Evolutionary conservation across 2,888 invertebrate species (phyloP), one percentile per base, ranked within the genome.

Genomic region (Hoplodrina blanda): DNA sequence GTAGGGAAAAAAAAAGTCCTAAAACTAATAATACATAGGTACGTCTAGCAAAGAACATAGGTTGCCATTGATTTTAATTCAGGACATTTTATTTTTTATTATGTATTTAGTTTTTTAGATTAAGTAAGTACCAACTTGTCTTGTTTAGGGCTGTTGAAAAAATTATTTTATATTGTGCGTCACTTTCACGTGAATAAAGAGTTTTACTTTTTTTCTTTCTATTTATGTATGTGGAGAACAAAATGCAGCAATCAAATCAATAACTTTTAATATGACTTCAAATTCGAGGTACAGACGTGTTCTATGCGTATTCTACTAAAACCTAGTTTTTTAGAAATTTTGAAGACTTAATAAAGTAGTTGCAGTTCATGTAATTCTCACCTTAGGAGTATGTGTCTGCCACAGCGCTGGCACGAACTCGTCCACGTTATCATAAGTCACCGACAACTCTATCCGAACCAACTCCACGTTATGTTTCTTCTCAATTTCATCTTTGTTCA

Each of bases 401-500:
- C 98, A 98, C 41, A 98, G 89, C 25, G 96, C 90, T 0, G 97
- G 97, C 50, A 98, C 94, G 62, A 96, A 94, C 66, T 96, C 93
- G 67, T 97, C 96, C 0, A 98, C 98, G 80, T 96, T 94, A 33
- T 97, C 94, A 90, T 98, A 98, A 4, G 96, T 96, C n/a, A 98
- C 98, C 1, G 97, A 97, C 73, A 98, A 94, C 92, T 97, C 96
- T 80, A 97, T 89, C 67, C 94, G 93, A 8, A 97, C 90, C n/a
- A 89, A 74, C 53, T 90, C 90, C 37, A 89, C 77, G 66, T 88
- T 87, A 65, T 88, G 91, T 78, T 96, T 95, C 72, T 92, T 91
- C 82, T 96, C 96, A n/a, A 97, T 90, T 77, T 95, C 91, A 52
- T 95, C 90, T 78, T 96, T 95, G 61, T 96, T 95, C 83, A 98